Base-by-base conservation (phyloP, 2,113 vertebrate species). In the Reinhardtius hippoglossoides region DNA sequence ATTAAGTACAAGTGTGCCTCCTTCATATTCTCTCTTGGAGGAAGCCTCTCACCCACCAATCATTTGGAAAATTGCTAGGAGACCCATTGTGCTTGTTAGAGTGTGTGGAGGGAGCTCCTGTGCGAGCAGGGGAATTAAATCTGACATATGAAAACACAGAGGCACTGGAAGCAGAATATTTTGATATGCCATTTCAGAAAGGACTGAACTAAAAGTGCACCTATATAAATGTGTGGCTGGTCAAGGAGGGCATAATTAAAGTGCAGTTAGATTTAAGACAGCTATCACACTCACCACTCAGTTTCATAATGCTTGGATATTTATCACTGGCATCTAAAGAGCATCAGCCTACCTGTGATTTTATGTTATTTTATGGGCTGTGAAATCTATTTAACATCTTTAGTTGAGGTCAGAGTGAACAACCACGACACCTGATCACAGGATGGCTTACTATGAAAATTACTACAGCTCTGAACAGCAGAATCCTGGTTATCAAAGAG, bases 121-220 rank as follows among this genome's bases (percentile, higher is more conserved):
- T 82, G 73, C 66, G 80, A 80, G 82, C 35, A 0, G 79, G 67
- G 52, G 71, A 87, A 88, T 89, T 71, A 71, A 87, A 80, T 69
- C 21, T 71, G 80, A 84, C 84, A 78, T 60, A 61, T 63, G 50
- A 79, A 84, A 61, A 79, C 16, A 60, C 52, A 55, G 57, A 62
- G 68, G 65, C 70, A 71, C 56, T 69, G 54, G 68, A 48, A 80
- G 66, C 24, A 66, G 50, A 18, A 18, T 59, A 77, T 72, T 81
- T 75, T 74, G 72, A 81, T 9, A 26, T 52, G 18, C 2, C 50
- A n/a, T 54, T 54, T 61, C 70, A 75, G 44, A 79, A 20, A 61
- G 61, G 4, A 26, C 6, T 54, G 2, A 54, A n/a, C 26, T 66
- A 42, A 64, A 74, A 56, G 24, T 71, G 31, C 35, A 62, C 23